Conservation (phyloP, 2,113 vertebrate species). For the Microcebus ravelobensis region DNA sequence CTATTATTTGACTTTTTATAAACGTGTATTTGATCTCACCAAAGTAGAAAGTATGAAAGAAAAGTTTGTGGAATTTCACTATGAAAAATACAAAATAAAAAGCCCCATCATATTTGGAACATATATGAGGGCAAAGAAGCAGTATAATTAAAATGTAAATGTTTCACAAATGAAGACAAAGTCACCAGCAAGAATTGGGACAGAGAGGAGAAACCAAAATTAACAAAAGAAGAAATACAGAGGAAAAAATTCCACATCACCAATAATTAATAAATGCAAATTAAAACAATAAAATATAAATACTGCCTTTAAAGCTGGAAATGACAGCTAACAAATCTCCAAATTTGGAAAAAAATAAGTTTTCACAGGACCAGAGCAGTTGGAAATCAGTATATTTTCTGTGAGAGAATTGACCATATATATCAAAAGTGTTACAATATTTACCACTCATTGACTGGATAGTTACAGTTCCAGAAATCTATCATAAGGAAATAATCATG, state of each 20-base stretch:
- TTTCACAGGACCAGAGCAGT: not conserved
- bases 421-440: not conserved
- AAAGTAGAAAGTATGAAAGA: not conserved
- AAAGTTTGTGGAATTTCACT: not conserved
- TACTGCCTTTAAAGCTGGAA: not conserved
- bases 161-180: not conserved
- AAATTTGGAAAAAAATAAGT: slow-evolving; percentile 6
- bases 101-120: not conserved
- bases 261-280: not conserved
- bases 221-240: not conserved
- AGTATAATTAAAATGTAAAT: not conserved
- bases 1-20: not conserved
- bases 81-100: slow-evolving; percentile 2
- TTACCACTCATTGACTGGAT: not conserved
- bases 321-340: not conserved
- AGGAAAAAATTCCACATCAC: not conserved
- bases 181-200: not conserved
- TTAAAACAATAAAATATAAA: not conserved
- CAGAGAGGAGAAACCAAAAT: not conserved
- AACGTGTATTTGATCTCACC: not conserved
- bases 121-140: not conserved
- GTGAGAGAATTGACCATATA: not conserved
- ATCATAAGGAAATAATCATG: not conserved
- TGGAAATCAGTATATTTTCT: not conserved
- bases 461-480: not conserved